phyloP scores from a whole-genome alignment of 2,888 invertebrate species.

The Coronaproctus castanopsis region DNA sequence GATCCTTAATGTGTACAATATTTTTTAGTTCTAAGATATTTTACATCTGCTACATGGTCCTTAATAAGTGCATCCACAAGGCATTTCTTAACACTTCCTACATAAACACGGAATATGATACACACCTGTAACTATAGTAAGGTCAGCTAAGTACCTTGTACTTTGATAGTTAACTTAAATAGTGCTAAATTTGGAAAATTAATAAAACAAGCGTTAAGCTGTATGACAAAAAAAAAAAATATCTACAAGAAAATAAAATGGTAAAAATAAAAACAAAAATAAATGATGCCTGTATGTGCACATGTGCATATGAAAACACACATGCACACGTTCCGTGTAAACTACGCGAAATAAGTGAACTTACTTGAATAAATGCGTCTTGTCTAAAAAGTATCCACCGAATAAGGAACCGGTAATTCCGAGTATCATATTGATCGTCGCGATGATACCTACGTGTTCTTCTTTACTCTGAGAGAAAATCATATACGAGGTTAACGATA shows the following conservation, averaged over 20 bases:
- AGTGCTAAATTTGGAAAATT: too few species aligned
- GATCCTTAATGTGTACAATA: too few species aligned
- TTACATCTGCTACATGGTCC: too few species aligned
- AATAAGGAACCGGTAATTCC: conserved; percentile 42
- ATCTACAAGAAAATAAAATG: not conserved
- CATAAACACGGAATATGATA: too few species aligned
- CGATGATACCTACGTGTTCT: conserved; percentile 37
- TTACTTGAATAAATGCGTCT: conserved; percentile 43
- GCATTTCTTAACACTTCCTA: too few species aligned
- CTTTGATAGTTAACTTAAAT: too few species aligned
- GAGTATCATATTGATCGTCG: conserved; percentile 37
- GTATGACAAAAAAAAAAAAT: conserved; percentile 15
- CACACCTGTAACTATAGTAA: too few species aligned
- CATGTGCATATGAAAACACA: not conserved
- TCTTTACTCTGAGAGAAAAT: conserved; percentile 31
- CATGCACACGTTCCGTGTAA: not conserved
- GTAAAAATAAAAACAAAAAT: not conserved
- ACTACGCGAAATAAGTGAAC: conserved; percentile 27
- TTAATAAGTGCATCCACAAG: too few species aligned
- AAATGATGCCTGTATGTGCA: not conserved
- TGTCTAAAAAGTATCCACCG: conserved; percentile 41
- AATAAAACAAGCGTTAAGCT: conserved; percentile 79
- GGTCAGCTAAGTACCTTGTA: too few species aligned
- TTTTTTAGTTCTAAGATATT: too few species aligned
- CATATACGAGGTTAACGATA: conserved; percentile 11